A percentile compares a stretch with the other conserved stretches of the same genome.
These are phyloP conservation scores for Apogon talboti DNA, from an alignment of 2,797 vertebrate species.

Conservation along the genomic window DNA sequence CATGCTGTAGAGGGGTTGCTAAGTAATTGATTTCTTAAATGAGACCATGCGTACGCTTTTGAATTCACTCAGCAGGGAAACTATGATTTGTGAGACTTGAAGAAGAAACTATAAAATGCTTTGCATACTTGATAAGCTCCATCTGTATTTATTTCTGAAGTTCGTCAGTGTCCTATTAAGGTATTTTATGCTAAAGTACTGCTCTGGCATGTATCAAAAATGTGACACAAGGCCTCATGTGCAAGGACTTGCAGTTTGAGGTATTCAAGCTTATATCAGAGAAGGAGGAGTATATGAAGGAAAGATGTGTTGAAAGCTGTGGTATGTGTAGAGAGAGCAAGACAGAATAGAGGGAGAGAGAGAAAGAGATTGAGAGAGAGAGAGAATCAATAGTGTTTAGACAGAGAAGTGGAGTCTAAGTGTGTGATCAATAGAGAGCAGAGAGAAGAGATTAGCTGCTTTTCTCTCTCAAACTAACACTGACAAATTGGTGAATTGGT, in stretches of 20 bases:
- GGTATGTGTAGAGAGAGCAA: constrained; percentile 60
- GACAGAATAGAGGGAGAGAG: constrained; percentile 66
- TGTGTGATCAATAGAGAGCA: constrained; percentile 90
- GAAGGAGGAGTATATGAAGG: constrained; percentile 53
- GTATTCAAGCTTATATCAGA: constrained; percentile 47
- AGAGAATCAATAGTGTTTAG: constrained; percentile 91
- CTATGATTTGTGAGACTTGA: constrained; percentile 79
- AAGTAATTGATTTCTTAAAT: constrained; percentile 83
- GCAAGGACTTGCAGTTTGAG: constrained; percentile 24
- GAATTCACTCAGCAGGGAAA: constrained; percentile 66
- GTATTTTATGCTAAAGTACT: constrained; percentile 13
- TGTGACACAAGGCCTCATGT: constrained; percentile 19
- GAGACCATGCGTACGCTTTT: constrained; percentile 57
- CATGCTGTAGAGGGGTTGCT: constrained; percentile 79
- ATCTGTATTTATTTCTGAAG: constrained; percentile 23
- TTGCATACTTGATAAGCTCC: constrained; percentile 33
- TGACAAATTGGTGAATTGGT: constrained; percentile 87
- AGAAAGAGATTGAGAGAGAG: constrained; percentile 80
- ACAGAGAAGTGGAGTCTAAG: constrained; percentile 89
- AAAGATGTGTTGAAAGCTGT: constrained; percentile 67
- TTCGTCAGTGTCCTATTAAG: constrained; percentile 23
- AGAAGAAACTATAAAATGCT: constrained; percentile 42
- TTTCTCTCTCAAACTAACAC: constrained; percentile 87
- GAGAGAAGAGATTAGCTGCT: constrained; percentile 87
- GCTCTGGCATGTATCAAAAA: constrained; percentile 24